These are phyloP conservation scores for Mormyrus hasselquistii DNA, from an alignment of 2,797 vertebrate species.

Conservation along the genomic window DNA sequence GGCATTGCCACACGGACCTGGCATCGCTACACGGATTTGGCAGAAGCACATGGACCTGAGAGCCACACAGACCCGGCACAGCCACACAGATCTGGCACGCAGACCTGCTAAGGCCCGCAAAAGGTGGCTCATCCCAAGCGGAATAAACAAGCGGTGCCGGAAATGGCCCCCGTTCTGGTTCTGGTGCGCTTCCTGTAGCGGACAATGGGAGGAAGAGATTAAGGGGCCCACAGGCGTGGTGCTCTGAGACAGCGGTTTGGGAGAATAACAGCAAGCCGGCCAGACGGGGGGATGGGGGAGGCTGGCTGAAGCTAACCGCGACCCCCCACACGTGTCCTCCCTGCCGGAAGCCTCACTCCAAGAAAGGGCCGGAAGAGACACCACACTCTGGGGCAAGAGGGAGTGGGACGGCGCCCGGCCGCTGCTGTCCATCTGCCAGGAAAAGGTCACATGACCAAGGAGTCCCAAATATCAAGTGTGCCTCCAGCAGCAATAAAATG, in stretches of 20 bases:
- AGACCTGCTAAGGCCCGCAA: not conserved
- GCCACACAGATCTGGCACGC: not conserved
- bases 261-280: not conserved
- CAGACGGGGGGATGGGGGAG: not conserved
- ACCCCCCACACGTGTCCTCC: not conserved
- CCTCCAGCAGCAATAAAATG: not conserved
- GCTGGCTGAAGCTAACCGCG: not conserved
- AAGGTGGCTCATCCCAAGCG: not conserved
- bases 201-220: constrained; percentile 72
- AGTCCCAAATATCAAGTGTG: not conserved
- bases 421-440: not conserved
- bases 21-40: not conserved
- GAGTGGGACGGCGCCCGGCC: too few relatives aligned
- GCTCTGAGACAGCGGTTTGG: constrained; percentile 17
- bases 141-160: constrained; percentile 38
- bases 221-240: constrained; percentile 47
- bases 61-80: not conserved
- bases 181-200: constrained; percentile 56
- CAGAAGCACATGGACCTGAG: not conserved
- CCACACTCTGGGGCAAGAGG: not conserved
- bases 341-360: not conserved
- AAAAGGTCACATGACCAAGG: not conserved
- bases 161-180: constrained; percentile 53
- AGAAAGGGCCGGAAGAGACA: not conserved
- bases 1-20: not conserved